Conservation (phyloP, 2,113 vertebrate species). For the Pseudonaja textilis region DNA sequence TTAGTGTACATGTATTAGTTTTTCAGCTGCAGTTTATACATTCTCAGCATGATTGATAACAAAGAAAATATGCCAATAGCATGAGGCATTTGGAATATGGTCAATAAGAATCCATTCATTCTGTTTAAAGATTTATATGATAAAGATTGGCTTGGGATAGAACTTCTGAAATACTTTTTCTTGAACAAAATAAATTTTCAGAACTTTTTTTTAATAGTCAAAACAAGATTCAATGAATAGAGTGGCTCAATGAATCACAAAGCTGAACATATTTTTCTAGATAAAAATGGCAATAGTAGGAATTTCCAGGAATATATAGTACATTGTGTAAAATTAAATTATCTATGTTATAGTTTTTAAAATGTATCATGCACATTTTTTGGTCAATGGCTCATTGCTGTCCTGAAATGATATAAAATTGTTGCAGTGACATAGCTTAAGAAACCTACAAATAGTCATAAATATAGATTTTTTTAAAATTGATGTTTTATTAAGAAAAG, state of each 20-base stretch:
- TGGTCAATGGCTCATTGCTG: slow-evolving; percentile 33
- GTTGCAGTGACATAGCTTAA: slow-evolving; percentile 28
- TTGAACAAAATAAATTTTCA: background rate
- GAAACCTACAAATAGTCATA: slow-evolving; percentile 52
- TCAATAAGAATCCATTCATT: background rate
- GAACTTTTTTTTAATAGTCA: background rate
- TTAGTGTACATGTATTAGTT: background rate
- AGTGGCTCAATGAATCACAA: slow-evolving; percentile 30
- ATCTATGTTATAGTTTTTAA: slow-evolving; percentile 42
- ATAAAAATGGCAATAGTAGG: slow-evolving; percentile 62
- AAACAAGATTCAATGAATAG: background rate
- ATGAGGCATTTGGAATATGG: background rate
- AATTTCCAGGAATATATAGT: slow-evolving; percentile 44
- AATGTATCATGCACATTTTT: slow-evolving; percentile 40
- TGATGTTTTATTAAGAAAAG: slow-evolving; percentile 15
- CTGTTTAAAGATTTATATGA: background rate
- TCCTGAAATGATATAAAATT: slow-evolving; percentile 25
- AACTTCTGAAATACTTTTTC: background rate
- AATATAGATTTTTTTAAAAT: slow-evolving; percentile 49
- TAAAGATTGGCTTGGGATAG: background rate
- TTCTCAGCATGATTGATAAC: background rate
- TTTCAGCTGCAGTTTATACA: background rate
- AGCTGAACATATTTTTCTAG: slow-evolving; percentile 45
- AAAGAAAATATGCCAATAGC: background rate
- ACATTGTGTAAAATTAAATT: slow-evolving; percentile 52